Evolutionary conservation across 64 coral and sea anemone species (phyloP).

Genomic region (Dendrophyllia cribrosa): DNA sequence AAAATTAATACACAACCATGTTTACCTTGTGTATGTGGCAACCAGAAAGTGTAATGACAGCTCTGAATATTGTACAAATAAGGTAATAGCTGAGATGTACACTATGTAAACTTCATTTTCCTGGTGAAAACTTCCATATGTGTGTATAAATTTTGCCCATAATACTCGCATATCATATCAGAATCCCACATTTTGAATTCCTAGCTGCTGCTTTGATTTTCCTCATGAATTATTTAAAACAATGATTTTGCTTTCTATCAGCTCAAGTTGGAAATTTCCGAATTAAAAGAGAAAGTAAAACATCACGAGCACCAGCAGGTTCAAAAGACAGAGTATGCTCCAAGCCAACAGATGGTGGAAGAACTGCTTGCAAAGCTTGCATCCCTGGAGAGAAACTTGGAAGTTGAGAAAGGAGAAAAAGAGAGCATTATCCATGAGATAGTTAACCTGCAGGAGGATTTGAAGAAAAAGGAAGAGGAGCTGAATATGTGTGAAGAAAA

Average conservation of each 20-base stretch:
- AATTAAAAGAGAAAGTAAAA: constrained; percentile 13
- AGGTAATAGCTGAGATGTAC: too few species aligned
- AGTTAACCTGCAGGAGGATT: constrained; percentile 47
- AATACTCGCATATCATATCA: too few species aligned
- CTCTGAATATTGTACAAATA: too few species aligned
- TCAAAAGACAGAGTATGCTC: constrained; percentile 20
- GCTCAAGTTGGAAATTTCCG: constrained; percentile 32
- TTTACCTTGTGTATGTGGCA: too few species aligned
- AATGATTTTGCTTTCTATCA: background rate
- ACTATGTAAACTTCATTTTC: too few species aligned
- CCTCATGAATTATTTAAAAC: background rate
- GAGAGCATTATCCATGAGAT: constrained; percentile 53
- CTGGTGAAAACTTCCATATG: too few species aligned
- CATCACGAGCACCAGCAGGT: background rate
- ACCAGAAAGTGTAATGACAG: too few species aligned
- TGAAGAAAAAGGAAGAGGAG: constrained; percentile 40
- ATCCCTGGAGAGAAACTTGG: constrained; percentile 39
- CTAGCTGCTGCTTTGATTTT: too few species aligned
- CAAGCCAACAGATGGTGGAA: constrained; percentile 6
- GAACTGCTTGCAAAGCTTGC: constrained; percentile 27
- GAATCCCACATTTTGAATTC: too few species aligned
- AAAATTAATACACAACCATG: too few species aligned
- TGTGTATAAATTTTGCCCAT: too few species aligned
- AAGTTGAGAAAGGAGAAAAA: constrained; percentile 61
- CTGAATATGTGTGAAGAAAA: constrained; percentile 1